Evolutionary conservation across 2,797 vertebrate genomes (phyloP), one percentile per base, ranked within the genome.

Genomic region (Danio jaintianensis): DNA sequence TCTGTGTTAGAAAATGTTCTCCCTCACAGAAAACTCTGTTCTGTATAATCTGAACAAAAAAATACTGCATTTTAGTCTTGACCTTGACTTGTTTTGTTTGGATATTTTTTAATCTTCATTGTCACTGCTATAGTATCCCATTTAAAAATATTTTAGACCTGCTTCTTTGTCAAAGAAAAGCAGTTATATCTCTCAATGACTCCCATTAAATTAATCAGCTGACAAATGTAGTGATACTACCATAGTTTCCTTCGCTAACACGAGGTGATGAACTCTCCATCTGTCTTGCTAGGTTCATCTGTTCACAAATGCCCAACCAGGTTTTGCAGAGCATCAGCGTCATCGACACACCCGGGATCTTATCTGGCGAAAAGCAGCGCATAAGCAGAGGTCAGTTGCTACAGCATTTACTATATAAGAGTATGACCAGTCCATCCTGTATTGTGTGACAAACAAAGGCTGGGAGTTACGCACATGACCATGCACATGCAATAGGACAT

Each of bases 331-430:
- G 94, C 86, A 94, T 94, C 87, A 94, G 94, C 88, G 89, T 94
- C 90, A 97, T 99, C 0, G 98, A 99, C 93, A 98, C 97, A 0
- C 97, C 98, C 0, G 98, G 98, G 3, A 99, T 99, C 89, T 94
- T 99, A 71, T 99, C 98, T 42, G 98, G 98, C 86, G 98, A 99
- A 91, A 99, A 99, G 82, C 97, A 99, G 69, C 94, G 97, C 43
- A 95, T 99, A 89, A 97, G 97, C 91, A 93, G 97, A 94, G 97
- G 97, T 98, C 82, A 68, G 77, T 85, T 63, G 12, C 70, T 53
- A 36, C 38, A 50, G 13, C 20, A 43, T 47, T 42, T 69, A 68
- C 53, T 59, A 9, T 45, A 56, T 50, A 29, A 40, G 22, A 61
- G 4, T 12, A 29, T 64, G 40, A 36, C 36, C 7, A 29, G 15